A percentile compares a stretch with the other conserved stretches of the same genome.
These are phyloP conservation scores for Eubasilissa splendida DNA, from an alignment of 2,888 invertebrate genomes.

Conservation along the genomic window DNA sequence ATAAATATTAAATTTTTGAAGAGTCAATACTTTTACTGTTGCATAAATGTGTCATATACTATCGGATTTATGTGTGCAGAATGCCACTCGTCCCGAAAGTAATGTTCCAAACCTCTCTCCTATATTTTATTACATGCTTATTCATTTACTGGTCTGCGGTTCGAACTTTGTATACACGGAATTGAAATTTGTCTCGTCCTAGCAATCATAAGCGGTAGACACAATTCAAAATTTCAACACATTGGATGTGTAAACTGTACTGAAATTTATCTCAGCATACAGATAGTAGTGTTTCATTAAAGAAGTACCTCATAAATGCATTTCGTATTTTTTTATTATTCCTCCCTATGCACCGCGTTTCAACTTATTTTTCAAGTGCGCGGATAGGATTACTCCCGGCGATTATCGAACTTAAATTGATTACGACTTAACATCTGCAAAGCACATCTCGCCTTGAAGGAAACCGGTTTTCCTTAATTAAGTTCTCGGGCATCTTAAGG, in stretches of 20 bases:
- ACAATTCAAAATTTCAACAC: too few relatives aligned
- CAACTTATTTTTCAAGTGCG: not conserved
- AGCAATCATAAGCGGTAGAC: too few relatives aligned
- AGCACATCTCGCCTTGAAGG: slow-evolving; percentile 14
- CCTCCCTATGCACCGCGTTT: not conserved
- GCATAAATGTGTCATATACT: too few relatives aligned
- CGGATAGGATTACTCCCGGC: not conserved
- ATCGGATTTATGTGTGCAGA: too few relatives aligned
- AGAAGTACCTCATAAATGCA: not conserved
- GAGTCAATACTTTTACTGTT: too few relatives aligned
- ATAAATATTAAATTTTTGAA: too few relatives aligned
- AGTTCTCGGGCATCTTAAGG: slow-evolving; percentile 29
- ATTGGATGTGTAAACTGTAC: not conserved
- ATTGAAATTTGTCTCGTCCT: too few relatives aligned
- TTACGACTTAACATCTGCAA: slow-evolving; percentile 15
- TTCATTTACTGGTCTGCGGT: too few relatives aligned
- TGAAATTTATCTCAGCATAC: not conserved
- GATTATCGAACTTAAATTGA: slow-evolving; percentile 18
- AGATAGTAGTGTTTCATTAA: not conserved
- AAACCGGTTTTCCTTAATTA: slow-evolving; percentile 43
- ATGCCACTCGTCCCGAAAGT: too few relatives aligned
- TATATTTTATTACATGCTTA: too few relatives aligned
- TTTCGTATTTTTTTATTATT: not conserved
- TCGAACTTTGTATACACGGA: too few relatives aligned
- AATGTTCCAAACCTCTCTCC: too few relatives aligned